phyloP scores from a whole-genome alignment of 37 sponge, comb jelly and placozoan genomes.

The Cladorhizidae sp. region DNA sequence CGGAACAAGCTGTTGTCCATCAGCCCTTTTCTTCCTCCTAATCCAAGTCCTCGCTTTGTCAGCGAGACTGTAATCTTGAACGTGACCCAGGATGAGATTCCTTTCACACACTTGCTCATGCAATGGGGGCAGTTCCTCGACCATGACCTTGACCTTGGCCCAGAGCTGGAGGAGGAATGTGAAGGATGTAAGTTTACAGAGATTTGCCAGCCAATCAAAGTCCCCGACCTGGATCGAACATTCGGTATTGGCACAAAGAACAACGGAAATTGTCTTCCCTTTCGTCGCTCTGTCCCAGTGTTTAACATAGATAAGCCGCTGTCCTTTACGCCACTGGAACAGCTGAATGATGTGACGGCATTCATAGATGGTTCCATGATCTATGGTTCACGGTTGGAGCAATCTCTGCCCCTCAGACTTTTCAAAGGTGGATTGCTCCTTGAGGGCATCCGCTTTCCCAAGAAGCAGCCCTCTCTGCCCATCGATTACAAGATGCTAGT shows the following conservation, averaged over 20 bases:
- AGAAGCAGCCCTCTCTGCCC: conserved; percentile 40
- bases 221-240: conserved; percentile 31
- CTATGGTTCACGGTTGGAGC: conserved; percentile 61
- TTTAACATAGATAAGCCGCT: conserved; percentile 37
- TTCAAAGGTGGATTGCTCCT: conserved; percentile 50
- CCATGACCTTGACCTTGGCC: conserved; percentile 77
- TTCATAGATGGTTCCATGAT: conserved; percentile 80
- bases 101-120: conserved; percentile 85
- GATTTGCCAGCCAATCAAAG: conserved; percentile 57
- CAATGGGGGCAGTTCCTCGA: conserved; percentile 97
- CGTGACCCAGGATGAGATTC: conserved; percentile 30
- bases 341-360: conserved; percentile 77
- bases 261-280: conserved; percentile 59
- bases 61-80: conserved; percentile 39
- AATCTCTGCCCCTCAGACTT: conserved; percentile 23
- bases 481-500: conserved; percentile 34
- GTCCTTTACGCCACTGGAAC: conserved; percentile 50
- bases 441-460: conserved; percentile 17
- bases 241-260: conserved; percentile 48
- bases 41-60: conserved; percentile 68
- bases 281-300: conserved; percentile 53
- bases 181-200: conserved; percentile 41
- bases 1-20: background rate
- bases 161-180: conserved; percentile 55
- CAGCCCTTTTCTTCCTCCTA: conserved; percentile 54